Evolutionary conservation across 1,140 invertebrate genomes (phyloP).

Genomic region (Nymphalis io): DNA sequence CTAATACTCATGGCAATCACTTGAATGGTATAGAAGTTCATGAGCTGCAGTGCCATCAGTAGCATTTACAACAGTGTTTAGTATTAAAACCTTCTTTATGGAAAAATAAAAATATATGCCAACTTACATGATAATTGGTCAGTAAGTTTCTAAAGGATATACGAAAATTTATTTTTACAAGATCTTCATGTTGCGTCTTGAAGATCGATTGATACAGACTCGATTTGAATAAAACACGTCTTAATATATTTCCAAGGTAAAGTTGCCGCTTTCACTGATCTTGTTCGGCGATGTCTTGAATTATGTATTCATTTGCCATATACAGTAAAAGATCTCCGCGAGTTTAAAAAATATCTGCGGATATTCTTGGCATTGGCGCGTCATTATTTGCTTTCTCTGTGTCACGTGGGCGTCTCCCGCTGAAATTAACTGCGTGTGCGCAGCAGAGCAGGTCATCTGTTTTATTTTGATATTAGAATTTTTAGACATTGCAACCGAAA

Average conservation of each 20-base stretch:
- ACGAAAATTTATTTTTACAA: too few relatives aligned
- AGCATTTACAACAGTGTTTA: too few relatives aligned
- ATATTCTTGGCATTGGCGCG: constrained; percentile 29
- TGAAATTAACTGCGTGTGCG: constrained; percentile 42
- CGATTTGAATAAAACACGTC: not conserved
- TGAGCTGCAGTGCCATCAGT: too few relatives aligned
- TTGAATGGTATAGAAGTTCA: too few relatives aligned
- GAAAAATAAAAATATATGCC: too few relatives aligned
- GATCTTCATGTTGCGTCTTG: not conserved
- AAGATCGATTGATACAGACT: not conserved
- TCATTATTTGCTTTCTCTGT: constrained; percentile 51
- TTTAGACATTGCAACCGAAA: constrained; percentile 25
- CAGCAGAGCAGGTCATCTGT: constrained; percentile 42
- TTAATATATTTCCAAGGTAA: not conserved
- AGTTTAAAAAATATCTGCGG: constrained; percentile 9
- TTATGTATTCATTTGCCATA: constrained; percentile 31
- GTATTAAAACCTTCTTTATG: too few relatives aligned
- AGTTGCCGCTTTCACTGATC: constrained; percentile 3
- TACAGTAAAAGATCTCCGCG: constrained; percentile 20
- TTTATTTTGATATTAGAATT: constrained; percentile 47
- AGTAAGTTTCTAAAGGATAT: too few relatives aligned
- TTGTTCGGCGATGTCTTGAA: constrained; percentile 28
- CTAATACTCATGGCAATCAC: too few relatives aligned
- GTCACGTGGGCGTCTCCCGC: constrained; percentile 43
- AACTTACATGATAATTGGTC: too few relatives aligned